Base-by-base conservation (phyloP, 2,113 vertebrate species). In the Lamprotornis superbus region DNA sequence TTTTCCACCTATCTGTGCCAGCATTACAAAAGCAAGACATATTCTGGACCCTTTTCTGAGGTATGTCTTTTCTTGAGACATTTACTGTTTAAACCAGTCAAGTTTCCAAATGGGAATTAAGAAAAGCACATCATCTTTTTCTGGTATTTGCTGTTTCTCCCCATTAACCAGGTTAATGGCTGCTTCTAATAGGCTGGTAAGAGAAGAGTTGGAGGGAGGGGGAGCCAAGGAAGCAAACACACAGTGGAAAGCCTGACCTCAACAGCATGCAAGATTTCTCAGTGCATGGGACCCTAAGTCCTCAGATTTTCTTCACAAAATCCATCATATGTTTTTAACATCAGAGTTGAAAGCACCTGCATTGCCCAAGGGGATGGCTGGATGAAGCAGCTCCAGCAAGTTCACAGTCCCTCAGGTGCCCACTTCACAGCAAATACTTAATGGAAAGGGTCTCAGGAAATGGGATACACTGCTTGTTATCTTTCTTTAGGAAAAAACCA, bases 151-250 rank as follows among this genome's bases (percentile, higher is more conserved):
- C 68, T 81, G 92, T 86, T 90, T 95, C 83, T 93, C 64, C 52
- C 82, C 88, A 94, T 89, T 96, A 96, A 86, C 71, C 83, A 88
- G 90, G 83, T 88, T 95, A 97, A 94, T 81, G 77, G 47, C 35
- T 84, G 76, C 60, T 82, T 86, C 86, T 88, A 94, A 95, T 71
- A 82, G 63, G 37, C 44, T 79, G 73, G 56, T 90, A 89, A 89
- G 89, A 39, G 44, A 93, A 81, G 89, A 89, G 60, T 10, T 33
- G 3, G 83, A 96, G 68, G 71, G 68, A 89, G n/a, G 39, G 35
- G 80, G 83, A 95, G 73, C 52, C 83, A 87, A 92, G 93, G 86
- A 92, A 92, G 40, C 33, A 83, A 79, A 85, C 50, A 57, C 28
- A 68, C 53, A 50, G 50, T 70, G 75, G 57, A 4, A 4, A 89